Percentiles rank a stretch among this genome's conserved stretches.
Evolutionary conservation across 2,797 vertebrate genomes (phyloP).

Genomic region (Moxostoma hubbsi): DNA sequence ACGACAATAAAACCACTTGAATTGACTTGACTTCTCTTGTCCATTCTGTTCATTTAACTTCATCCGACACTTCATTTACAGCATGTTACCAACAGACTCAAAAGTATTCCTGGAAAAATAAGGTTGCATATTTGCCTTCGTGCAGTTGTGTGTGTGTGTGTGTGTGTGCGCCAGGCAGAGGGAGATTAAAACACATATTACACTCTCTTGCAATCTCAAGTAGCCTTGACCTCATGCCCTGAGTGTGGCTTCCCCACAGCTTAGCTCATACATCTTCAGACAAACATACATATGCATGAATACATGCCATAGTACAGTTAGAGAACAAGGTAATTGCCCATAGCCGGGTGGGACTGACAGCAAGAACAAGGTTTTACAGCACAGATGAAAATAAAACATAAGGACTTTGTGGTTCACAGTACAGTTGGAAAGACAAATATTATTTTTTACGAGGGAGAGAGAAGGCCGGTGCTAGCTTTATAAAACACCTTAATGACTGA

Average conservation of each 20-base stretch:
- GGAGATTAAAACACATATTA: slow-evolving; percentile 55
- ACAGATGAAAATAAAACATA: slow-evolving; percentile 79
- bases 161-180: slow-evolving; percentile 1
- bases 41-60: neutral
- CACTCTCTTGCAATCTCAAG: slow-evolving; percentile 56
- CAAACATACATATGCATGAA: slow-evolving; percentile 55
- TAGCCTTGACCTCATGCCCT: slow-evolving; percentile 67
- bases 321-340: slow-evolving; percentile 69
- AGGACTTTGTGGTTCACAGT: slow-evolving; percentile 82
- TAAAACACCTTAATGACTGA: slow-evolving; percentile 79
- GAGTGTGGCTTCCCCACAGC: slow-evolving; percentile 57
- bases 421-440: slow-evolving; percentile 87
- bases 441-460: slow-evolving; percentile 78
- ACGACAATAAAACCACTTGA: no score
- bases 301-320: slow-evolving; percentile 60
- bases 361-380: slow-evolving; percentile 77
- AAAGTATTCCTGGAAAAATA: neutral
- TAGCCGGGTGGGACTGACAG: slow-evolving; percentile 66
- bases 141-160: neutral
- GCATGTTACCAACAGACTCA: slow-evolving; percentile 12
- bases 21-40: no score
- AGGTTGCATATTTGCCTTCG: neutral
- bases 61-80: slow-evolving; percentile 18
- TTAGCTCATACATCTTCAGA: slow-evolving; percentile 56
- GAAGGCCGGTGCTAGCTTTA: slow-evolving; percentile 69